phyloP scores from a whole-genome alignment of 2,797 vertebrate species.

The Chrysolophus pictus region DNA sequence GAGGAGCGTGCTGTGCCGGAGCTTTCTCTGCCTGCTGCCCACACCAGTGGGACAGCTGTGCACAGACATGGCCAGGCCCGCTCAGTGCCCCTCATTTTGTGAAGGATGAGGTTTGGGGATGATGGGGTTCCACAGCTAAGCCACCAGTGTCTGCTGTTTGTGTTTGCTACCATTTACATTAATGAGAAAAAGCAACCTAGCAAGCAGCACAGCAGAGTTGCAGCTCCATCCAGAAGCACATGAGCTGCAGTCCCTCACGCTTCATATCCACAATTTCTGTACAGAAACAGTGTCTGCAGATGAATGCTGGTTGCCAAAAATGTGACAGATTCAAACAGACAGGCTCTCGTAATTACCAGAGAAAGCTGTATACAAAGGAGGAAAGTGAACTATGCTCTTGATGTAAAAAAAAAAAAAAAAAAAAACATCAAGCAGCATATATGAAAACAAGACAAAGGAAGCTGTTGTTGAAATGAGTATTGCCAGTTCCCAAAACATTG shows the following conservation, averaged over 20 bases:
- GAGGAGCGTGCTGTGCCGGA: neutral
- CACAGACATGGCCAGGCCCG: neutral
- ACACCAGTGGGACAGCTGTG: neutral
- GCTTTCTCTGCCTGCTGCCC: neutral
- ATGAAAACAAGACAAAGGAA: constrained; percentile 48
- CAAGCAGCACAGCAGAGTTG: neutral
- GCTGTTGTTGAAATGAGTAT: constrained; percentile 16
- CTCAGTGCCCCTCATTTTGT: neutral
- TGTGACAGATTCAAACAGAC: constrained; percentile 50
- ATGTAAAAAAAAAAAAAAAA: neutral
- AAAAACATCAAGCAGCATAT: neutral
- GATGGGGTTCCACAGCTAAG: neutral
- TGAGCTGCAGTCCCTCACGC: neutral
- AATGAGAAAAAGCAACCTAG: neutral
- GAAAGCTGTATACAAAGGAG: constrained; percentile 35
- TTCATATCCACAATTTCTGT: neutral
- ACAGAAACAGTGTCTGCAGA: constrained; percentile 8
- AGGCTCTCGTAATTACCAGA: constrained; percentile 28
- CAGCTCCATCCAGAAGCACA: neutral
- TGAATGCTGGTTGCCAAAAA: constrained; percentile 11
- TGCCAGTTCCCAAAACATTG: constrained; percentile 14
- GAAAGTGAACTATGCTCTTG: constrained; percentile 3
- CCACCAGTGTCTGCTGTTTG: accelerated
- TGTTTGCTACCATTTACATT: neutral
- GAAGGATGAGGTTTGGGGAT: neutral